These are phyloP conservation scores for Drosophila miranda DNA, from an alignment of 1,140 invertebrate species.

Conservation along the genomic window DNA sequence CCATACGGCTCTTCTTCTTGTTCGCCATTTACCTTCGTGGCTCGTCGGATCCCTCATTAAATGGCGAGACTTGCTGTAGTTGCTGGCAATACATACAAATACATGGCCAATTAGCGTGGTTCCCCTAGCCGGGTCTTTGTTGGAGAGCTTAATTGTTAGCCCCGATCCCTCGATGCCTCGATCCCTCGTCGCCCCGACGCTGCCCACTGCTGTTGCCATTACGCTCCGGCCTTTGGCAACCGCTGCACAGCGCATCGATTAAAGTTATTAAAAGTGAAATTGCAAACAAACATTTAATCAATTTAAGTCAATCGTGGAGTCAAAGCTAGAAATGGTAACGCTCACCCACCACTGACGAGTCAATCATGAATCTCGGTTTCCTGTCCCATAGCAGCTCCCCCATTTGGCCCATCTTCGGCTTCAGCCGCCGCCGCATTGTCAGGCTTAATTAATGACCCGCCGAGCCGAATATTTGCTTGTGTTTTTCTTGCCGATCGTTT, in stretches of 20 bases:
- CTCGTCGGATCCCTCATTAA: slow-evolving; percentile 71
- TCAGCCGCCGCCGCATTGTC: slow-evolving; percentile 38
- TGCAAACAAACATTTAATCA: slow-evolving; percentile 69
- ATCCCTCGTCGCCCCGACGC: background rate
- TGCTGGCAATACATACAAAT: slow-evolving; percentile 46
- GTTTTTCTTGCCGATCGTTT: slow-evolving; percentile 51
- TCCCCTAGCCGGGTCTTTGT: slow-evolving; percentile 53
- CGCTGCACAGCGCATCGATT: slow-evolving; percentile 57
- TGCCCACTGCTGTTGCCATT: slow-evolving; percentile 31
- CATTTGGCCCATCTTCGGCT: background rate
- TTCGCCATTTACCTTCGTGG: slow-evolving; percentile 48
- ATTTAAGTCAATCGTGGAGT: slow-evolving; percentile 44
- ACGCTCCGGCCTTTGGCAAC: slow-evolving; percentile 39
- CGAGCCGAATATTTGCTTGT: slow-evolving; percentile 55
- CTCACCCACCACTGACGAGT: slow-evolving; percentile 11
- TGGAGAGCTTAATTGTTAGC: slow-evolving; percentile 58
- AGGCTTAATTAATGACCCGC: slow-evolving; percentile 68
- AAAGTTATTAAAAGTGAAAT: slow-evolving; percentile 68
- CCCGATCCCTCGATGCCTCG: slow-evolving; percentile 11
- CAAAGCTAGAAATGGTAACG: slow-evolving; percentile 33
- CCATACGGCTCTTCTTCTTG: slow-evolving; percentile 34
- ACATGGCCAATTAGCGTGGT: slow-evolving; percentile 72
- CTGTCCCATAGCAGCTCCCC: slow-evolving; percentile 5
- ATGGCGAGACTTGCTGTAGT: slow-evolving; percentile 69
- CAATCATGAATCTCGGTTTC: slow-evolving; percentile 12